Evolutionary conservation across 2,113 vertebrate species (phyloP).

Genomic region (Gallinago media): DNA sequence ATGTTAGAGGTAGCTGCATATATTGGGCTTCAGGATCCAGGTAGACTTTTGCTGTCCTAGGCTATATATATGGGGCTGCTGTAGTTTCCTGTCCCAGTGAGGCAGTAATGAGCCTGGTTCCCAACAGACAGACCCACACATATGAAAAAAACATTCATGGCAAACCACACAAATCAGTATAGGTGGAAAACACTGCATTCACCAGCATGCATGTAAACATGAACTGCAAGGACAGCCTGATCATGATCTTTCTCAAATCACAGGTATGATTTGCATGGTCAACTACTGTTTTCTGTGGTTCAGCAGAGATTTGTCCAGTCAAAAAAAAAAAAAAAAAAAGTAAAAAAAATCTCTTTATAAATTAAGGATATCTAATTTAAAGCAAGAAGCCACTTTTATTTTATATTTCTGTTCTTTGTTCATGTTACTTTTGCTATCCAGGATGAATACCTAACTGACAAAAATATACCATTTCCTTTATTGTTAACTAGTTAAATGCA

Average conservation of each 20-base stretch:
- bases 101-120: neutral
- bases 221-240: neutral
- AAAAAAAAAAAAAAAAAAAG: neutral
- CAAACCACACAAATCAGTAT: neutral
- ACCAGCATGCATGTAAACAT: fast-evolving
- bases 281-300: neutral
- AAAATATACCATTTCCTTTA: neutral
- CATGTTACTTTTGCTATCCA: neutral
- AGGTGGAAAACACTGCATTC: neutral
- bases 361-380: neutral
- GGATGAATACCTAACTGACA: neutral
- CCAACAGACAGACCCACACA: fast-evolving
- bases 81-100: neutral
- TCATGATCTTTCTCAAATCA: neutral
- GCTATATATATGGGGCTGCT: neutral
- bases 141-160: fast-evolving
- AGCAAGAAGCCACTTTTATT: neutral
- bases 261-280: neutral
- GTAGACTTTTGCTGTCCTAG: neutral
- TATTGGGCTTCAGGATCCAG: neutral
- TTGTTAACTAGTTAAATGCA: neutral
- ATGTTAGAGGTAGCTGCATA: neutral
- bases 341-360: neutral
- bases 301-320: neutral
- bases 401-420: neutral